phyloP scores from a whole-genome alignment of 2,113 vertebrate genomes.

The Galbula dea region DNA sequence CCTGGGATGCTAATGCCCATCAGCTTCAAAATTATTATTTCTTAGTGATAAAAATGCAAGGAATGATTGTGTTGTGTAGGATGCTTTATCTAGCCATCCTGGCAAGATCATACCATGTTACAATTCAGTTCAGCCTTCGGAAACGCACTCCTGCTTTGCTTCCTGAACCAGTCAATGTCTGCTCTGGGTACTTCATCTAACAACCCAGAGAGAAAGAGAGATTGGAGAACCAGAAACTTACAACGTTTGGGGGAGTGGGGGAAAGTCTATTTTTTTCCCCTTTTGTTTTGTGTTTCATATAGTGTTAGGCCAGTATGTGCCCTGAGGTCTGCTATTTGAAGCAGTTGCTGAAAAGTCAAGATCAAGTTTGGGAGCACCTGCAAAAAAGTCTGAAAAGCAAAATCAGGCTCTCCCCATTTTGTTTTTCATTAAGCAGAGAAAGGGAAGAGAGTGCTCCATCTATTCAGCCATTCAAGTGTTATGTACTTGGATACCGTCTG shows the following conservation, averaged over 20 bases:
- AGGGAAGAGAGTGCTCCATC: neutral
- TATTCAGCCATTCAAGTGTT: constrained; percentile 14
- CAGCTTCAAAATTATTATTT: constrained; percentile 1
- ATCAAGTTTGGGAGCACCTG: neutral
- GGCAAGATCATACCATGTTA: neutral
- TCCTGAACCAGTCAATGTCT: neutral
- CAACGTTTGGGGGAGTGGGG: neutral
- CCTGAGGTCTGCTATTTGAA: neutral
- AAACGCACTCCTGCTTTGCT: neutral
- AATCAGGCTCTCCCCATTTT: neutral
- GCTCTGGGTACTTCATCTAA: neutral
- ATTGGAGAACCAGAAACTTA: neutral
- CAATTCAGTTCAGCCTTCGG: constrained; percentile 10
- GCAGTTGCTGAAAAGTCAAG: neutral
- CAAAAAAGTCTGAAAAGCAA: neutral
- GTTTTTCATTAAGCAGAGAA: constrained; percentile 15
- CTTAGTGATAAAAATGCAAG: neutral
- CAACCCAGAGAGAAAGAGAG: neutral
- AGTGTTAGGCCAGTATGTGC: neutral
- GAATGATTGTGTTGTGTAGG: neutral
- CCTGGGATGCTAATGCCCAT: neutral
- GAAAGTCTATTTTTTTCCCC: no score
- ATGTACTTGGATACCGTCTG: neutral
- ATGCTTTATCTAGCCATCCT: neutral
- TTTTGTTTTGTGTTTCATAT: neutral